phyloP scores from a whole-genome alignment of 1,140 invertebrate species.

The Coptotermes formosanus region DNA sequence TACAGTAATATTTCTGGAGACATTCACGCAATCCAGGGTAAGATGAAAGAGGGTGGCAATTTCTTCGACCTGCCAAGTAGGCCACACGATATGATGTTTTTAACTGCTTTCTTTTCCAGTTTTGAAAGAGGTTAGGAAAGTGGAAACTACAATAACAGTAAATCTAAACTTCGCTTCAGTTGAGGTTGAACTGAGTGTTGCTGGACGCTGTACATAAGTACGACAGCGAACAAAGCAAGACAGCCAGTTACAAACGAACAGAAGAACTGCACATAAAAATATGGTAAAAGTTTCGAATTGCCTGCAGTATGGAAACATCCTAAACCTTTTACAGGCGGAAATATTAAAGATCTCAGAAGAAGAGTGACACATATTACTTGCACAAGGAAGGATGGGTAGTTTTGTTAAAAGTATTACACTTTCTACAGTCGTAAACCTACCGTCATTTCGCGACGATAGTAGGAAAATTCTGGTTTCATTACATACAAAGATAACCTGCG shows the following conservation, averaged over 20 bases:
- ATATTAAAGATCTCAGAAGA: background rate
- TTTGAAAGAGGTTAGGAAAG: background rate
- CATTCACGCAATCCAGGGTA: too few species aligned
- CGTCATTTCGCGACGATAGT: too few species aligned
- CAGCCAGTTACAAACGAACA: background rate
- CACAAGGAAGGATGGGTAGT: background rate
- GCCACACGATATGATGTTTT: background rate
- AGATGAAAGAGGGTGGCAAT: background rate
- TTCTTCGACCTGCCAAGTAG: background rate
- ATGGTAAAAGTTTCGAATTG: conserved; percentile 14
- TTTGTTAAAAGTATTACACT: too few species aligned
- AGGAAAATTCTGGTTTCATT: too few species aligned
- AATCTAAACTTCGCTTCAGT: conserved; percentile 14
- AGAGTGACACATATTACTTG: background rate
- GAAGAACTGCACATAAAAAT: background rate
- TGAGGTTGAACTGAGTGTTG: background rate
- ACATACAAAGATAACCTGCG: too few species aligned
- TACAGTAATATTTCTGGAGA: too few species aligned
- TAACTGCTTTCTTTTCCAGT: conserved; percentile 11
- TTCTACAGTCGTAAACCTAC: too few species aligned
- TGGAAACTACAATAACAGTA: conserved; percentile 7
- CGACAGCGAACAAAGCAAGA: background rate
- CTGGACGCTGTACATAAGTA: background rate
- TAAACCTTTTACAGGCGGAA: background rate
- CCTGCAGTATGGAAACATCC: background rate